Base-by-base conservation (phyloP, 2,797 vertebrate genomes). In the Sebastes nivosus region DNA sequence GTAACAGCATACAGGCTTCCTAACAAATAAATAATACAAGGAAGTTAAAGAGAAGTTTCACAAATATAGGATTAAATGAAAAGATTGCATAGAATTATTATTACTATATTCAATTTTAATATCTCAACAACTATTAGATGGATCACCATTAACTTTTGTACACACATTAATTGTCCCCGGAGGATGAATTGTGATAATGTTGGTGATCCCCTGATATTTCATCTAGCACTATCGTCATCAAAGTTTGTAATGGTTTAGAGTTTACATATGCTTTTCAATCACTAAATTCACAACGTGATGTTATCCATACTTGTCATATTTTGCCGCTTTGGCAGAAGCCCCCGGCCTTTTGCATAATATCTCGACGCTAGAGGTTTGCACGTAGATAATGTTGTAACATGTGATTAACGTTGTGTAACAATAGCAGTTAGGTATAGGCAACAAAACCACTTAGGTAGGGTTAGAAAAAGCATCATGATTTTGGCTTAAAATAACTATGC, bases 371-470 rank as follows among this genome's bases (percentile, higher is more conserved):
- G 18, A 50, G 46, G 46, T 20, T 20, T 20, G 46, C 46, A 20
- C 0, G 3, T 50, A 8, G 46, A 50, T 50, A 50, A 50, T 18
- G 42, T 18, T 46, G 14, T 8, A 46, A 46, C 42, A 38, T 14
- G 42, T 46, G 14, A 3, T 46, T 18, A 46, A 46, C 42, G 6
- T 42, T 0, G 38, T 16, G 0, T 0, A 42, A 42, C 38, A 42
- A 42, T 42, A 2, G 38, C 6, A 6, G 14, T 46, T 18, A 46
- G 42, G 46, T 50, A 9, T 50, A 50, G 46, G 46, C 46, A 50
- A 50, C 0, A 50, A 50, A 50, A 9, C 0, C 18, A 50, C 18
- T 20, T 20, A 50, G 46, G 46, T 50, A 50, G 46, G 46, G 46
- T 50, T 50, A 50, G 46, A 50, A 50, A 50, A 1, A 50, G 46